phyloP scores from a whole-genome alignment of 2,888 invertebrate species.

The Cataglyphis cursor region DNA sequence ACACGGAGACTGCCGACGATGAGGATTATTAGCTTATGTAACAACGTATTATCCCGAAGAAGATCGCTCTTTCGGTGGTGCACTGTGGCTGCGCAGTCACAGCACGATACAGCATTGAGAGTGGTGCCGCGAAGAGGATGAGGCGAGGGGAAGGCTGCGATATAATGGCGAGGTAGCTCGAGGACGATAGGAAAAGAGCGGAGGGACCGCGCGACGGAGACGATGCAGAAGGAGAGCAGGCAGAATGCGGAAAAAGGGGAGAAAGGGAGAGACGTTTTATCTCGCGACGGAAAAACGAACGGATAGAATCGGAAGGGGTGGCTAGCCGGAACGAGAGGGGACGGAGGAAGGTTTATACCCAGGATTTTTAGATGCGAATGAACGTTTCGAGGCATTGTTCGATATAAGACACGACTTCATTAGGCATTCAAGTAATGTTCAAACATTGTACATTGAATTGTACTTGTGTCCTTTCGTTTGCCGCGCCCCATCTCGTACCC shows the following conservation, averaged over 20 bases:
- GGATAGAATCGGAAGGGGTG: conserved; percentile 60
- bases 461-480: conserved; percentile 74
- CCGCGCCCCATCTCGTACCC: conserved; percentile 54
- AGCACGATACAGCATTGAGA: conserved; percentile 25
- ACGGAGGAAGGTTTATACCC: conserved; percentile 75
- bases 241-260: conserved; percentile 2
- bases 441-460: conserved; percentile 84
- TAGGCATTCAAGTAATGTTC: conserved; percentile 85
- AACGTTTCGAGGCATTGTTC: conserved; percentile 82
- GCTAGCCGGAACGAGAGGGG: conserved; percentile 57
- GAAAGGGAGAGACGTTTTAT: conserved; percentile 32
- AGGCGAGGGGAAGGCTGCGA: conserved; percentile 50
- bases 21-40: conserved; percentile 70
- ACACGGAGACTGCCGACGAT: conserved; percentile 70
- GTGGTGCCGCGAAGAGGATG: not conserved
- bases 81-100: conserved; percentile 47
- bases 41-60: conserved; percentile 66
- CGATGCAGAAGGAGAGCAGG: conserved; percentile 2
- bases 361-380: conserved; percentile 82
- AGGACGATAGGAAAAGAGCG: conserved; percentile 37
- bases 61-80: conserved; percentile 61
- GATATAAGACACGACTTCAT: conserved; percentile 85
- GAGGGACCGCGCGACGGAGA: conserved; percentile 48
- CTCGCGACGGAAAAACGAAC: conserved; percentile 16
- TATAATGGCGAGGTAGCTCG: conserved; percentile 66